Conservation (phyloP, 2,113 vertebrate species). For the Microtus montanus region DNA sequence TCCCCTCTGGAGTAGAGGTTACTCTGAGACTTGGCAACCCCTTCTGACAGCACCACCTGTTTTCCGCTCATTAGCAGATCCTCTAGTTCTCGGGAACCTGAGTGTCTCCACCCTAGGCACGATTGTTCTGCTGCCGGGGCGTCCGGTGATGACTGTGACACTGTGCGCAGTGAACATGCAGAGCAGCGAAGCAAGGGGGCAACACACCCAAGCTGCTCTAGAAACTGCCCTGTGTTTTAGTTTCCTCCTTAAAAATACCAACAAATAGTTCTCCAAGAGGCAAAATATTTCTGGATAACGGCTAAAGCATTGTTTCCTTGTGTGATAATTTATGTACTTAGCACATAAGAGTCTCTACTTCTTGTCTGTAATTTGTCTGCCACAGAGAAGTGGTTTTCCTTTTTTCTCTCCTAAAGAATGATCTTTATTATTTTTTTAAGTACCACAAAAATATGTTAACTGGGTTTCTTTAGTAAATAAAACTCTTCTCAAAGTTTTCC, state of each 20-base stretch:
- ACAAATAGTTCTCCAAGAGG: neutral
- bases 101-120: neutral
- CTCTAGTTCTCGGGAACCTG: neutral
- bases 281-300: neutral
- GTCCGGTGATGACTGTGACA: neutral
- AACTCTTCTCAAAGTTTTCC: conserved; percentile 47
- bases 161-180: neutral
- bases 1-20: neutral
- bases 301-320: neutral
- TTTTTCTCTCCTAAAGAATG: conserved; percentile 34
- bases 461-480: conserved; percentile 49
- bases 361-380: neutral
- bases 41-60: conserved; percentile 18
- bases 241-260: neutral
- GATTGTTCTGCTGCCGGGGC: neutral
- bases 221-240: neutral
- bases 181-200: neutral
- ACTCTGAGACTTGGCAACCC: neutral
- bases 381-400: neutral
- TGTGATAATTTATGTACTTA: neutral
- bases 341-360: neutral
- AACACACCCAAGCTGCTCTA: neutral
- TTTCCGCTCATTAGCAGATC: neutral
- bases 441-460: neutral
- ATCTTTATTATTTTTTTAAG: neutral